Base-by-base conservation (phyloP, 2,113 vertebrate genomes). In the Peromyscus californicus region DNA sequence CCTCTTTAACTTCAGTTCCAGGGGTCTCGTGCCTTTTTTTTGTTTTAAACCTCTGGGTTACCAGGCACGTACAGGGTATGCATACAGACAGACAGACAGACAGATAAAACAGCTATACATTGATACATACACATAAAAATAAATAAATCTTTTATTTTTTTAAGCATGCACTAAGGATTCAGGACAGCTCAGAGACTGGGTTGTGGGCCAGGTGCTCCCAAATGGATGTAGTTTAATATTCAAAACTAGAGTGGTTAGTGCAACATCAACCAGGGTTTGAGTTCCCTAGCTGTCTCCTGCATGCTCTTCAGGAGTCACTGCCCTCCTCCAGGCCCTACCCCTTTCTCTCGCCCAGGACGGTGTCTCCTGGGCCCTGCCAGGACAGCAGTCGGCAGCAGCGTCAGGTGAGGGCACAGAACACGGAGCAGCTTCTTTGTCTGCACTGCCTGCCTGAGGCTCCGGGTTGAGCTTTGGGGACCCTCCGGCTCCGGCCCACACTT, bases 401-500 rank as follows among this genome's bases (percentile, higher is more conserved):
- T 36, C 29, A 54, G 16, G 78, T 63, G 29, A 19, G 39, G 24
- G 2, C 17, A 31, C 10, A 13, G 72, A 17, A n/a, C 4, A 2
- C 24, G 8, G 36, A 3, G 54, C 26, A 26, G 21, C 65, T 65
- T 63, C 9, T 10, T 31, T 16, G 15, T n/a, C 48, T 76, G 89
- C 22, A 7, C 42, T 8, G 9, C 19, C 7, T 51, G n/a, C 36
- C 16, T 39, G 57, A 29, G 57, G 29, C 45, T 39, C 42, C 6
- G 0, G 17, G 11, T 4, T 84, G 39, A 11, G 13, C 83, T 67
- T 6, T 42, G 24, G 36, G 39, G 59, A 63, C 3, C 7, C 11
- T 24, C 24, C 67, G 11, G 2, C 19, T 48, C 2, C 1, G 0
- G 13, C 63, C 4, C 1, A 21, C 36, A 36, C 31, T 78, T 51